Conservation (phyloP, 2,888 invertebrate genomes). For the Drosophila helvetica region DNA sequence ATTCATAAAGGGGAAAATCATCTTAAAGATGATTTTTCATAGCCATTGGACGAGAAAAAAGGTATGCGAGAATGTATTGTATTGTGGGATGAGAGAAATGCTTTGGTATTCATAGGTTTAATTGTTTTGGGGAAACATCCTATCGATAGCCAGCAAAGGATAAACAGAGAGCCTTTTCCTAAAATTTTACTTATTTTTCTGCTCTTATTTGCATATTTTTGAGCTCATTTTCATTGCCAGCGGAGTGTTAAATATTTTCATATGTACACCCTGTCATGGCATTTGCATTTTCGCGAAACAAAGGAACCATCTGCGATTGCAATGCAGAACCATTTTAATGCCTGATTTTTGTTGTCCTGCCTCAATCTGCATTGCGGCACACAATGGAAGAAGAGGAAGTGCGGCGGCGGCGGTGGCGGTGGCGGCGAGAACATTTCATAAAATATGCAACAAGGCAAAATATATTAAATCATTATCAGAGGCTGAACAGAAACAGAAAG, state of each 20-base stretch:
- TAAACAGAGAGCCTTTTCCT: too few species aligned
- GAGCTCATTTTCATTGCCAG: constrained; percentile 1
- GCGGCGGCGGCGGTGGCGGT: too few species aligned
- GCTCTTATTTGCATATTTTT: neutral
- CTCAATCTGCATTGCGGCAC: constrained; percentile 18
- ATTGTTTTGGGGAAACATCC: neutral
- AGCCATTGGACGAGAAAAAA: neutral
- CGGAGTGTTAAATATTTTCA: constrained; percentile 12
- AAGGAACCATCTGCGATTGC: constrained; percentile 19
- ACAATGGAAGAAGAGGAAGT: constrained; percentile 4
- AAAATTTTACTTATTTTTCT: neutral
- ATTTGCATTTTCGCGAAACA: constrained; percentile 1
- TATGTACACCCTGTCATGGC: neutral
- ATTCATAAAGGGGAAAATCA: constrained; percentile 62
- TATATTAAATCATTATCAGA: constrained; percentile 42
- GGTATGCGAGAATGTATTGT: neutral
- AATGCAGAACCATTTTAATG: constrained; percentile 15
- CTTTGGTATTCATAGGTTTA: neutral
- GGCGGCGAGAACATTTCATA: constrained; percentile 19
- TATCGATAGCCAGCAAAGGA: too few species aligned
- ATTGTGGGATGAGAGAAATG: neutral
- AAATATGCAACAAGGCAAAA: constrained; percentile 26
- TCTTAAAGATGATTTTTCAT: constrained; percentile 18
- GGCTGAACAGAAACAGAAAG: constrained; percentile 7
- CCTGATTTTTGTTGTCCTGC: neutral